Percentiles rank a stretch among this genome's conserved stretches.
phyloP scores from a whole-genome alignment of 2,113 vertebrate species.

The Neodontobutis hainanensis region DNA sequence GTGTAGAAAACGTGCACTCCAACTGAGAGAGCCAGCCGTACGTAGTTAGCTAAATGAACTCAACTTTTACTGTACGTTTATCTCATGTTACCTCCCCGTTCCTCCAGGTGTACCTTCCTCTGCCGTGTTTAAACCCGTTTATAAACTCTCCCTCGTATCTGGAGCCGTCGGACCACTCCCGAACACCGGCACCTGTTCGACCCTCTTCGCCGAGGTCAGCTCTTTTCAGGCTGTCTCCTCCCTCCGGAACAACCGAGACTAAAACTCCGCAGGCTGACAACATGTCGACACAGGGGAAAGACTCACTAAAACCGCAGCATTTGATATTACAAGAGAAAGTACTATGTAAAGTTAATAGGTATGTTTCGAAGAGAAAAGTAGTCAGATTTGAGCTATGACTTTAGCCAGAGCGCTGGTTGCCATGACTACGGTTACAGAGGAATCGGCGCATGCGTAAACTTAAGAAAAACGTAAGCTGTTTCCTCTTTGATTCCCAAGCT shows the following conservation, averaged over 20 bases:
- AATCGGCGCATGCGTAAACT: constrained; percentile 27
- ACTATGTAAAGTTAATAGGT: neutral
- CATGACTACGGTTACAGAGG: constrained; percentile 19
- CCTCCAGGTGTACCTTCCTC: constrained; percentile 81
- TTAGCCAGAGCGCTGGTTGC: constrained; percentile 15
- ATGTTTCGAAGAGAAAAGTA: neutral
- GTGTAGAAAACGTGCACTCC: too few relatives aligned
- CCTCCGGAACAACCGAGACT: neutral
- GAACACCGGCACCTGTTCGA: constrained; percentile 35
- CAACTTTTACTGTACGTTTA: neutral
- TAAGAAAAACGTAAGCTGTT: neutral
- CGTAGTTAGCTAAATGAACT: too few relatives aligned
- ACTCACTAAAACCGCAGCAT: neutral
- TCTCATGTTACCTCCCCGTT: constrained; percentile 82
- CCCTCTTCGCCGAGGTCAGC: neutral
- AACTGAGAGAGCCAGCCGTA: too few relatives aligned
- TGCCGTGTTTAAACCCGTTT: constrained; percentile 80
- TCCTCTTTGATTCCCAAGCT: too few relatives aligned
- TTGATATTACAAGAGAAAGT: neutral
- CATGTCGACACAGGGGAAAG: constrained; percentile 15
- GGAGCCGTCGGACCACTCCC: constrained; percentile 81
- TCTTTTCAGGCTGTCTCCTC: neutral
- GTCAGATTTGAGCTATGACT: constrained; percentile 29
- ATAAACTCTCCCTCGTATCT: constrained; percentile 80
- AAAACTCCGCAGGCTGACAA: constrained; percentile 10